Evolutionary conservation across 2,888 invertebrate genomes (phyloP), one percentile per base, ranked within the genome.

Genomic region (Brachypalpus laphriformis): DNA sequence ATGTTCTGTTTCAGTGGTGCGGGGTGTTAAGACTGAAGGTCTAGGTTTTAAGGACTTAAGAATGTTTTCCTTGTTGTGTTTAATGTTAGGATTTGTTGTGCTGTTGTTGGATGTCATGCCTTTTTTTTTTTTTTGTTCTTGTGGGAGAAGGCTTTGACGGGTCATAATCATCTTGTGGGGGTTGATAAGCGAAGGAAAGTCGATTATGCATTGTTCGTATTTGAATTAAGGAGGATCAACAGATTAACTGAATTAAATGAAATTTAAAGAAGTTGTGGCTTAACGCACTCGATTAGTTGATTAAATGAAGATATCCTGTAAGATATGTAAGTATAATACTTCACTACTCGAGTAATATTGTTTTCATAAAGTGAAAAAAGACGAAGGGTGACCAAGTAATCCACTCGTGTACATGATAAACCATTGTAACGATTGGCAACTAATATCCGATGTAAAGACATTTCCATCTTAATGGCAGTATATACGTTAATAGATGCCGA

Each of bases 1-100:
- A 68, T 72, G 51, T 28, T 40, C 18, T 16, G 28, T 37, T 25
- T 0, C 20, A n/a, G 2, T 9, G 14, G 56, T 9, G 9, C 1
- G 31, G 28, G 34, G 5, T n/a, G 9, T 25, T 8, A 7, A 9
- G 16, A 16, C 25, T 47, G 34, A 11, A 25, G 40, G 22, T 18
- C 57, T 7, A 25, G 65, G 22, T 18, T 47, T 75, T 66, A 42
- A 57, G 65, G 56, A 63, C 47, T 74, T 74, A 63, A 63, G 61
- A 74, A 28, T 3, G 54, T 37, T 40, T 18, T 49, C n/a, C n/a
- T 51, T 42, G 51, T 37, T 28, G 54, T 68, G 40, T 18, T 68
- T 68, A 68, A 54, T 54, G 28, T 68, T 11, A 22, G 57, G 47
- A 45, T 71, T 71, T 57, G n/a, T 16, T 34, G 42, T 56, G 37